Evolutionary conservation across 2,113 vertebrate genomes (phyloP).

Genomic region (Podarcis raffonei): DNA sequence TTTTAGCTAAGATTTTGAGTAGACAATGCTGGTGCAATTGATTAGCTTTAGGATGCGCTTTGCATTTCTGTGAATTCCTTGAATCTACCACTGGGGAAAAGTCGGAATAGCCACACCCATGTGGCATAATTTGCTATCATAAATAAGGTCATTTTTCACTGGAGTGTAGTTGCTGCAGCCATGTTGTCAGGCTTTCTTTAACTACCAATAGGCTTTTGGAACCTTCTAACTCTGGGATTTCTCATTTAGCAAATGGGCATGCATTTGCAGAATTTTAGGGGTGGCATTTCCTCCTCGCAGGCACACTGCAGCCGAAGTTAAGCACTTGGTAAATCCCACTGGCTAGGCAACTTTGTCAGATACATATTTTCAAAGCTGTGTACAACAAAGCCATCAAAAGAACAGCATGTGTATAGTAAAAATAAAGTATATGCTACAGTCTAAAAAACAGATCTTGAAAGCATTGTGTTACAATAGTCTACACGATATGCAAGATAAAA

Average conservation of each 20-base stretch:
- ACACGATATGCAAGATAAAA: no score
- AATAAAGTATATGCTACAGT: no score
- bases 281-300: no score
- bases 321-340: background rate
- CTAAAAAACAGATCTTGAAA: no score
- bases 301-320: background rate
- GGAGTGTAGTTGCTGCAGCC: constrained; percentile 54
- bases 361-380: no score
- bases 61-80: constrained; percentile 50
- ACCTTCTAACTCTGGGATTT: constrained; percentile 47
- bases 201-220: constrained; percentile 55
- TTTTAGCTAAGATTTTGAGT: background rate
- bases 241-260: constrained; percentile 41
- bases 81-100: constrained; percentile 58
- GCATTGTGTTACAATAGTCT: no score
- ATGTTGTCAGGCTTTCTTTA: constrained; percentile 56
- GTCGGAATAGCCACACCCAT: constrained; percentile 53
- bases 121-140: constrained; percentile 55
- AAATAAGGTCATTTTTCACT: constrained; percentile 70
- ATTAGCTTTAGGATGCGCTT: background rate
- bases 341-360: background rate
- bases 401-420: no score
- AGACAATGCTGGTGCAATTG: background rate
- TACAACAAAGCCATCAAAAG: no score
- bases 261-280: background rate